These are phyloP conservation scores for Osmoderma eremita DNA, from an alignment of 2,888 invertebrate genomes.

Conservation along the genomic window DNA sequence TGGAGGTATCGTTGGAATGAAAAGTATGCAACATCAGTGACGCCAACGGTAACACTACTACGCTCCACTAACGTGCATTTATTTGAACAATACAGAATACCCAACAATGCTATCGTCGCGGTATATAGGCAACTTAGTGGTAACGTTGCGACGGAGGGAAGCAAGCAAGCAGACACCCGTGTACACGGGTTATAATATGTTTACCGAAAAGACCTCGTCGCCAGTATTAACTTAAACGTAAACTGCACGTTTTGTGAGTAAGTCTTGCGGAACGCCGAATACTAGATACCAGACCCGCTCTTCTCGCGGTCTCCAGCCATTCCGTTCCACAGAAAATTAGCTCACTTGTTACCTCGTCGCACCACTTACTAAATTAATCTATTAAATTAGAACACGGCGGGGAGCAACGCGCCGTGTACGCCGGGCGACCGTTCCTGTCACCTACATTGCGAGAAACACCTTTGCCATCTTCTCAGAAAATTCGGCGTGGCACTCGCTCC, in stretches of 20 bases:
- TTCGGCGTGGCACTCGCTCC: not conserved
- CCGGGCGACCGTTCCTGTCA: slow-evolving; percentile 60
- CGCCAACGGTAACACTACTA: too few relatives aligned
- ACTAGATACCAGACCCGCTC: slow-evolving; percentile 46
- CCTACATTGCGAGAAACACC: slow-evolving; percentile 56
- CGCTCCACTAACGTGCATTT: slow-evolving; percentile 12
- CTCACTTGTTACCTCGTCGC: slow-evolving; percentile 63
- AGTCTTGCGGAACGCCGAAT: slow-evolving; percentile 53
- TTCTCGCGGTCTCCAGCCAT: slow-evolving; percentile 50
- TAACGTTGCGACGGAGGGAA: not conserved
- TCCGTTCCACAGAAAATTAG: slow-evolving; percentile 60
- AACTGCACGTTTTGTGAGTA: slow-evolving; percentile 47
- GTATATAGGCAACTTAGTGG: not conserved
- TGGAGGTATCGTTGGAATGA: too few relatives aligned
- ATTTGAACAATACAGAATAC: slow-evolving; percentile 5
- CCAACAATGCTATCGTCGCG: not conserved
- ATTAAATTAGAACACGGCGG: slow-evolving; percentile 59
- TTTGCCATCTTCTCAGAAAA: slow-evolving; percentile 8
- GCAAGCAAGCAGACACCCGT: not conserved
- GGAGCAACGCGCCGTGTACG: not conserved
- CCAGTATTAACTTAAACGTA: slow-evolving; percentile 41
- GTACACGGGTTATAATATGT: slow-evolving; percentile 40
- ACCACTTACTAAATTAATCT: slow-evolving; percentile 64
- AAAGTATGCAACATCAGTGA: too few relatives aligned
- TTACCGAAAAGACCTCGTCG: slow-evolving; percentile 39